phyloP scores from a whole-genome alignment of 1,140 invertebrate genomes.

The Heliconius melpomene region DNA sequence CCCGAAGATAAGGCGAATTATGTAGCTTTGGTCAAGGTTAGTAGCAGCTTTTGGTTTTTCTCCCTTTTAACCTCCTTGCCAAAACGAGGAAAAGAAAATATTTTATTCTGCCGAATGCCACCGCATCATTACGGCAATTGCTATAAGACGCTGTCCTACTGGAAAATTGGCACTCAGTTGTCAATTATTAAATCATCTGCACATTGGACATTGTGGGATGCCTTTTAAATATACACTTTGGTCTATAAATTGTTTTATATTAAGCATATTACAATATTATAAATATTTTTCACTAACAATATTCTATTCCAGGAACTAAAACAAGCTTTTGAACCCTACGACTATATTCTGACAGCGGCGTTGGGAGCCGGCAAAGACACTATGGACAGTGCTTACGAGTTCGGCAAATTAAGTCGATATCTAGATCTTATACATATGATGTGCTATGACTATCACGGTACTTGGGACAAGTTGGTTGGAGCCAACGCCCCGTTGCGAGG shows the following conservation, averaged over 20 bases:
- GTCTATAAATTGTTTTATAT: too few relatives aligned
- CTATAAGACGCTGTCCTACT: too few relatives aligned
- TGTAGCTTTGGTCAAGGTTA: constrained; percentile 86
- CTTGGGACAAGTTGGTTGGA: constrained; percentile 89
- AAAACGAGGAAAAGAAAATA: too few relatives aligned
- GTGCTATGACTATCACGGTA: constrained; percentile 95
- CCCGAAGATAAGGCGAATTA: constrained; percentile 90
- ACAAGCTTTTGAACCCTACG: constrained; percentile 63
- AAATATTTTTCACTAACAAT: background rate
- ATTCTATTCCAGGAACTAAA: constrained; percentile 73
- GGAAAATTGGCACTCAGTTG: too few relatives aligned
- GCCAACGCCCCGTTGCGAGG: constrained; percentile 86
- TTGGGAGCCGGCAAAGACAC: constrained; percentile 87
- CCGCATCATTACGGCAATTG: too few relatives aligned
- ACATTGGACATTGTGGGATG: too few relatives aligned
- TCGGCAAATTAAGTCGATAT: constrained; percentile 86
- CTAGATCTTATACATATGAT: constrained; percentile 93
- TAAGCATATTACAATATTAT: background rate
- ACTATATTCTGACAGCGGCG: constrained; percentile 87
- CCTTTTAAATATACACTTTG: too few relatives aligned
- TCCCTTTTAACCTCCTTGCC: too few relatives aligned
- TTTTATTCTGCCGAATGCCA: too few relatives aligned
- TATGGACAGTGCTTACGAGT: constrained; percentile 89
- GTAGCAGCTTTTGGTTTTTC: background rate
- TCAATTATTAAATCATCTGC: too few relatives aligned